Evolutionary conservation across 2,888 invertebrate species (phyloP), one percentile per base, ranked within the genome.

Genomic region (Papilio elwesi): DNA sequence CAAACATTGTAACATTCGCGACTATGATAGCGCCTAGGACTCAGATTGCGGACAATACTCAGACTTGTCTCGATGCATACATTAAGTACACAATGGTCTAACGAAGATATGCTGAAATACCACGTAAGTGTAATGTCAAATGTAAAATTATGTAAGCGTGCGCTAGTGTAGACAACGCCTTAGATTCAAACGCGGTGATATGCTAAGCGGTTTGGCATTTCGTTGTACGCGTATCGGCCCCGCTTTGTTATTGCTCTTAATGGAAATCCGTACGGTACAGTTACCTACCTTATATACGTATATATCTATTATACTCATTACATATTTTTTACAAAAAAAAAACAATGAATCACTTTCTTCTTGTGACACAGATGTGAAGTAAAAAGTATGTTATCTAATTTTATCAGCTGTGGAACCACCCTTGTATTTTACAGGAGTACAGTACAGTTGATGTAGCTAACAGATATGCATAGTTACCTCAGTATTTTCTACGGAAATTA

Each of bases 201-300:
- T 87, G 88, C 85, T 88, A 87, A 88, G 86, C 87, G 84, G 80
- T 83, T 80, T 90, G 89, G 86, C 87, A 89, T 91, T 91, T 90
- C 79, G 83, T 82, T 82, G 81, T 70, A 75, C 76, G 77, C 82
- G 82, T 82, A 83, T 82, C 81, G 81, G 79, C 74, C 67, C 70
- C 68, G 78, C 84, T 84, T 85, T 84, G 84, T 85, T 85, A 84
- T 81, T 82, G 82, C 79, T 78, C 83, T 78, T 87, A 88, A 88
- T 88, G 81, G 88, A 87, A 88, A 85, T 83, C 81, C 79, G 76
- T 78, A 80, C 79, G 80, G 80, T 83, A 84, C 85, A 83, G 85
- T 88, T 86, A 85, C 76, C 74, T 86, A 85, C 76, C 74, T 76
- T 83, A n/a, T n/a, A n/a, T n/a, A n/a, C n/a, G 77, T 78, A 75